Base-by-base conservation (phyloP, 2,888 invertebrate species). In the Colostygia pectinataria region DNA sequence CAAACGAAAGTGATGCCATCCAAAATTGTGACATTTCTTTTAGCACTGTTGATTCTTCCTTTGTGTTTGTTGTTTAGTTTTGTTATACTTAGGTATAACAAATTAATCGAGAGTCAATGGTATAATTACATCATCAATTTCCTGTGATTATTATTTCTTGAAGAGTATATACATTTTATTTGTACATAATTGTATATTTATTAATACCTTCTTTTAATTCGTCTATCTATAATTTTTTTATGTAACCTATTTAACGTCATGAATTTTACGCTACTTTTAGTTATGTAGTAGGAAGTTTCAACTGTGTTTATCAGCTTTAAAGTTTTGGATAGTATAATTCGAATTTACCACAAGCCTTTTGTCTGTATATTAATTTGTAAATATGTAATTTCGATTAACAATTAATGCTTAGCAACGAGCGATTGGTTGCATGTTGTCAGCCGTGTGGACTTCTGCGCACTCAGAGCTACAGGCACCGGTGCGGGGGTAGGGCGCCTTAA, bases 361-460 rank as follows among this genome's bases (percentile, higher is more conserved):
- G 68, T 80, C 71, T 81, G 79, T 82, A 79, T 74, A 76, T 81
- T 84, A 77, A 77, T 83, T 81, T 88, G 84, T 89, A 85, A 83
- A 85, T 86, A 87, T 80, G 77, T 83, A 79, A 78, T 80, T 80
- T 82, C 74, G 74, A 74, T 80, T 42, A 76, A 78, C 79, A 77
- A 81, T 79, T 75, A 77, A 82, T 81, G 84, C 81, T 82, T 74
- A 74, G 77, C 80, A 81, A 86, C 79, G 82, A 82, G 83, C 80
- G 77, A 80, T 77, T 78, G 80, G 74, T 81, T 74, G 76, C 77
- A 70, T 71, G 65, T 38, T 74, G 74, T 74, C 72, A 79, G 83
- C 82, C 81, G 80, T 69, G 68, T 69, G 80, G 81, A 87, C 87
- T 88, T 88, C 88, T 88, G 87, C 83, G 83, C 86, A 87, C 78